Percentiles rank a stretch among this genome's conserved stretches.
These are phyloP conservation scores for Pimephales promelas DNA, from an alignment of 2,113 vertebrate species.

Conservation along the genomic window DNA sequence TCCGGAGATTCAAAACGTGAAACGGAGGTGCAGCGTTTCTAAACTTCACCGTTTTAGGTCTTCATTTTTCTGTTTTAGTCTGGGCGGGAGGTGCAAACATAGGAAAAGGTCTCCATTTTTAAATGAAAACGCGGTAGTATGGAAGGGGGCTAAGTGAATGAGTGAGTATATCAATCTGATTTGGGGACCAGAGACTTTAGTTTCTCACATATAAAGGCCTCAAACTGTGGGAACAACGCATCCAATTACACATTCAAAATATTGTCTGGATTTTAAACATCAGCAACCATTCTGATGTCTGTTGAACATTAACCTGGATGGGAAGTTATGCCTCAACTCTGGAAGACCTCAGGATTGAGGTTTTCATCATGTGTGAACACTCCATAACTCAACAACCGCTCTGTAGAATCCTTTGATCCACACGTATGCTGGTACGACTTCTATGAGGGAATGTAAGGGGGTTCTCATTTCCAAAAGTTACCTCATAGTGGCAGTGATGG, in stretches of 20 bases:
- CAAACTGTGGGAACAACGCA: background rate
- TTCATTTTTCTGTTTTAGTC: too few species aligned
- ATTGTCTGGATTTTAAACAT: constrained; percentile 5
- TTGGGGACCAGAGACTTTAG: background rate
- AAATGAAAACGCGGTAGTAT: too few species aligned
- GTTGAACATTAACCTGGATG: constrained; percentile 4
- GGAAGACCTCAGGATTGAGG: constrained; percentile 4
- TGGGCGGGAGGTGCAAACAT: too few species aligned
- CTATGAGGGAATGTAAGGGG: background rate
- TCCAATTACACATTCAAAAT: background rate
- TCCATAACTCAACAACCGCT: constrained; percentile 22
- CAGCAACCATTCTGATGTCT: constrained; percentile 4
- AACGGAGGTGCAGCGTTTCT: too few species aligned
- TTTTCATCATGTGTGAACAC: constrained; percentile 35
- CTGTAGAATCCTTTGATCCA: constrained; percentile 9
- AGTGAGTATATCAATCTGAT: background rate
- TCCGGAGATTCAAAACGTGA: too few species aligned
- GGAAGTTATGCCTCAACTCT: constrained; percentile 30
- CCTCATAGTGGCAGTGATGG: background rate
- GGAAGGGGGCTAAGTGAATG: too few species aligned
- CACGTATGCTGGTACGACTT: constrained; percentile 12
- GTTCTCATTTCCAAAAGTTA: constrained; percentile 30
- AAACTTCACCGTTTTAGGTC: too few species aligned
- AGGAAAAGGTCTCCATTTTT: too few species aligned
- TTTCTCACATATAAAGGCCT: background rate